Conservation (phyloP, 2,113 vertebrate species). For the Nasalis larvatus region DNA sequence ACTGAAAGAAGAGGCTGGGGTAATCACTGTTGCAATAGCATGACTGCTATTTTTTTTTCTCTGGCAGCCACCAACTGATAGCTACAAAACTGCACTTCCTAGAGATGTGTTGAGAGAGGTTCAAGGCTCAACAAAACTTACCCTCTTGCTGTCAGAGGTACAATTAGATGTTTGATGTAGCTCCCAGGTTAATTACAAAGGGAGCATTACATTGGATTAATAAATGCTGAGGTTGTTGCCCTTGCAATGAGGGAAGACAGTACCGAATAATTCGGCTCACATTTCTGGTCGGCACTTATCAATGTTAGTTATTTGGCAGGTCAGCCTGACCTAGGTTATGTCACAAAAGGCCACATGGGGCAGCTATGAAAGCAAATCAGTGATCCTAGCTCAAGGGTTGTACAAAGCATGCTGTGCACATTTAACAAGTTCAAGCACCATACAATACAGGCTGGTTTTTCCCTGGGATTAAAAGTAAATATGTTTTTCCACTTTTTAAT, state of each 20-base stretch:
- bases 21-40: constrained; percentile 14
- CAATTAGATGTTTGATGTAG: not conserved
- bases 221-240: not conserved
- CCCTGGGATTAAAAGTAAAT: not conserved
- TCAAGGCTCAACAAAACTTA: not conserved
- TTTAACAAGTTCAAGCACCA: not conserved
- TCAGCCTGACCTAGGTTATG: not conserved
- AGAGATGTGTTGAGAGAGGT: not conserved
- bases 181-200: constrained; percentile 7
- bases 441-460: not conserved
- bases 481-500: not conserved
- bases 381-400: not conserved
- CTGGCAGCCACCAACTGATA: not conserved
- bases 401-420: not conserved
- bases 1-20: constrained; percentile 55
- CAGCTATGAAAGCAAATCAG: not conserved
- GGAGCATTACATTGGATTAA: not conserved
- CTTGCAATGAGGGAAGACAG: not conserved
- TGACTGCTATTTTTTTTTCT: not conserved
- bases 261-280: not conserved
- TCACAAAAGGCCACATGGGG: not conserved
- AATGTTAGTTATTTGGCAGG: not conserved
- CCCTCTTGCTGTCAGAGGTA: not conserved
- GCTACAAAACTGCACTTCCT: not conserved
- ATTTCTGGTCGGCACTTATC: not conserved